Conservation (phyloP, 2,797 vertebrate species). For the Chanos chanos region DNA sequence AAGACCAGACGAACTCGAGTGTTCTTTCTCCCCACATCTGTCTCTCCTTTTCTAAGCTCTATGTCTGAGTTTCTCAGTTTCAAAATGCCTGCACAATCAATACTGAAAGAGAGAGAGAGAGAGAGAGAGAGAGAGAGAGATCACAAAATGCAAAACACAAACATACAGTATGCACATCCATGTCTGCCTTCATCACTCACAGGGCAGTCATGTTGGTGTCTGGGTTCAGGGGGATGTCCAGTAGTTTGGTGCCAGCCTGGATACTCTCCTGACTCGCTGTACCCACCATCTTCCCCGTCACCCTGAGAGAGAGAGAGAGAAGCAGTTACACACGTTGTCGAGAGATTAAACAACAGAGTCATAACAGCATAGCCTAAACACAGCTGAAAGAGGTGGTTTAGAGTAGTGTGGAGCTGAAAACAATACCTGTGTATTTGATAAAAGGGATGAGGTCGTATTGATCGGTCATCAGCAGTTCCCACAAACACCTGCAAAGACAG, state of each 20-base stretch:
- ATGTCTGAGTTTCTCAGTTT: conserved; percentile 94
- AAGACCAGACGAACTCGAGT: conserved; percentile 87
- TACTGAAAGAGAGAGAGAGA: conserved; percentile 60
- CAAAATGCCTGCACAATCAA: conserved; percentile 90
- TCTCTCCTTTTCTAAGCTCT: conserved; percentile 92
- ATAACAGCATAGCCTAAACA: too few species aligned
- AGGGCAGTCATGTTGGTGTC: conserved; percentile 92
- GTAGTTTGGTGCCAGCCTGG: conserved; percentile 85
- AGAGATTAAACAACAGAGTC: too few species aligned
- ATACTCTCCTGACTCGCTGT: conserved; percentile 89
- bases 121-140: background rate
- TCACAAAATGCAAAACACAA: background rate
- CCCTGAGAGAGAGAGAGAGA: conserved; percentile 57
- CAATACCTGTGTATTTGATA: conserved; percentile 87
- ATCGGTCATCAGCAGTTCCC: conserved; percentile 88
- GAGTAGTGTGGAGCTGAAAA: background rate
- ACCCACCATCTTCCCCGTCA: conserved; percentile 91
- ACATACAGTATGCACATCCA: background rate
- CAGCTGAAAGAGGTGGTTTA: background rate
- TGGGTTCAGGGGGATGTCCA: conserved; percentile 86
- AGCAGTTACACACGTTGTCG: background rate
- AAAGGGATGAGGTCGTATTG: conserved; percentile 87
- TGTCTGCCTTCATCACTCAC: conserved; percentile 64
- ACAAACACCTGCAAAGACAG: conserved; percentile 92
- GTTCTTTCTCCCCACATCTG: conserved; percentile 90